Evolutionary conservation across 1,140 invertebrate genomes (phyloP).

Genomic region (Drosophila lini): DNA sequence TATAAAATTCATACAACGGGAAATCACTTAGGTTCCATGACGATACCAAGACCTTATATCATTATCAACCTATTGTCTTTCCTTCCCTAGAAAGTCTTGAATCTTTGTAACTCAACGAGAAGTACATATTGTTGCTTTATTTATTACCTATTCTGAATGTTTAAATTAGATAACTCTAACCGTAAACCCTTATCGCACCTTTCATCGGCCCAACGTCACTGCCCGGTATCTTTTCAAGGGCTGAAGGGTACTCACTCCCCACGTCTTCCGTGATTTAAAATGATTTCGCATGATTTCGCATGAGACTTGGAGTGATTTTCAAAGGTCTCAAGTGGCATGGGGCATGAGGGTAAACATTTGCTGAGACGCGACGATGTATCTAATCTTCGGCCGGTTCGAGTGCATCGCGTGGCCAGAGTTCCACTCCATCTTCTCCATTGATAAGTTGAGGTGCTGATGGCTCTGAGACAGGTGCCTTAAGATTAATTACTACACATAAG

Average conservation of each 20-base stretch:
- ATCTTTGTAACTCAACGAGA: neutral
- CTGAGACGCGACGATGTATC: slow-evolving; percentile 33
- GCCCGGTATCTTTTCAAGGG: slow-evolving; percentile 7
- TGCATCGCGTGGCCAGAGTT: slow-evolving; percentile 40
- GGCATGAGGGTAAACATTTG: slow-evolving; percentile 29
- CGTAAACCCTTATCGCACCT: neutral
- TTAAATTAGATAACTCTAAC: neutral
- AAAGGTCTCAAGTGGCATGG: slow-evolving; percentile 24
- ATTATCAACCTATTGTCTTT: no score
- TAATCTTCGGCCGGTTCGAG: slow-evolving; percentile 39
- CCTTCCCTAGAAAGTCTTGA: neutral
- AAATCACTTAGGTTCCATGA: neutral
- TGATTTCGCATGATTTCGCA: neutral
- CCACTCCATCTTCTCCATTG: slow-evolving; percentile 43
- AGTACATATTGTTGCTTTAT: neutral
- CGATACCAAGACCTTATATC: neutral
- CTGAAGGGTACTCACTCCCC: neutral
- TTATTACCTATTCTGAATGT: neutral
- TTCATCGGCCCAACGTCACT: neutral
- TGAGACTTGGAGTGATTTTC: slow-evolving; percentile 11
- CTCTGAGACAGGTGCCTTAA: slow-evolving; percentile 17
- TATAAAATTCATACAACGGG: neutral
- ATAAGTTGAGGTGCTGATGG: slow-evolving; percentile 23
- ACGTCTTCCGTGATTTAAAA: neutral
- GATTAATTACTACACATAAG: slow-evolving; percentile 48